phyloP scores from a whole-genome alignment of 2,888 invertebrate species.

The Ochropleura plecta region DNA sequence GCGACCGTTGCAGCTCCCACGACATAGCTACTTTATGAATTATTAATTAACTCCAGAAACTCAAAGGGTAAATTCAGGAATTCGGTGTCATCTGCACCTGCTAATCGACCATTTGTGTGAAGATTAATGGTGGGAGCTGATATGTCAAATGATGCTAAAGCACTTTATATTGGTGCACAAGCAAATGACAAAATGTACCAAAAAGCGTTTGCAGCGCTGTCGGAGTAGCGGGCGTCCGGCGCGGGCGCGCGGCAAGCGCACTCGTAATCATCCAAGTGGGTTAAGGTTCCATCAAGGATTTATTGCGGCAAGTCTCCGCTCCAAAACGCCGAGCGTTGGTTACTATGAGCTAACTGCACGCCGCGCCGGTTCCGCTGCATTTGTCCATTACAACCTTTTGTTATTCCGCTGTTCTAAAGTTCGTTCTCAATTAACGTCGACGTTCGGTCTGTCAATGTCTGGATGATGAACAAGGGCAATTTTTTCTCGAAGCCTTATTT shows the following conservation, averaged over 20 bases:
- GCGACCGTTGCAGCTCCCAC: conserved; percentile 85
- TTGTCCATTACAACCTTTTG: conserved; percentile 82
- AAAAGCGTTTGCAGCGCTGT: conserved; percentile 81
- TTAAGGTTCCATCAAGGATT: conserved; percentile 91
- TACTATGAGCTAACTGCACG: conserved; percentile 88
- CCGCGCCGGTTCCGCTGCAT: conserved; percentile 87
- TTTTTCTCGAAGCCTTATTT: conserved; percentile 69
- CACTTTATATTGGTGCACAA: conserved; percentile 48
- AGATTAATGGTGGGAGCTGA: conserved; percentile 50
- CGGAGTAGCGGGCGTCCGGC: conserved; percentile 75
- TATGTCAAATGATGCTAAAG: conserved; percentile 27
- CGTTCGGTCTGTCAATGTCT: conserved; percentile 78
- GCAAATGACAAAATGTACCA: conserved; percentile 71
- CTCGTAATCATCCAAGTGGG: conserved; percentile 90
- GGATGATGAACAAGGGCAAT: conserved; percentile 72
- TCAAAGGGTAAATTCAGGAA: conserved; percentile 77
- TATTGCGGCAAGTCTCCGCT: conserved; percentile 90
- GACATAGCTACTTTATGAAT: conserved; percentile 74
- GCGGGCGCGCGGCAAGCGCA: conserved; percentile 78
- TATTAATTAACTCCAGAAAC: conserved; percentile 74
- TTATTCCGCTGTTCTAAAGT: conserved; percentile 68
- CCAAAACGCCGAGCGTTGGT: conserved; percentile 87
- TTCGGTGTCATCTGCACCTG: conserved; percentile 74
- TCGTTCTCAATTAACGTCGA: conserved; percentile 78
- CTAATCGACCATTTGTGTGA: conserved; percentile 61